Conservation (phyloP, 2,113 vertebrate genomes). For the Lasiurus cinereus region DNA sequence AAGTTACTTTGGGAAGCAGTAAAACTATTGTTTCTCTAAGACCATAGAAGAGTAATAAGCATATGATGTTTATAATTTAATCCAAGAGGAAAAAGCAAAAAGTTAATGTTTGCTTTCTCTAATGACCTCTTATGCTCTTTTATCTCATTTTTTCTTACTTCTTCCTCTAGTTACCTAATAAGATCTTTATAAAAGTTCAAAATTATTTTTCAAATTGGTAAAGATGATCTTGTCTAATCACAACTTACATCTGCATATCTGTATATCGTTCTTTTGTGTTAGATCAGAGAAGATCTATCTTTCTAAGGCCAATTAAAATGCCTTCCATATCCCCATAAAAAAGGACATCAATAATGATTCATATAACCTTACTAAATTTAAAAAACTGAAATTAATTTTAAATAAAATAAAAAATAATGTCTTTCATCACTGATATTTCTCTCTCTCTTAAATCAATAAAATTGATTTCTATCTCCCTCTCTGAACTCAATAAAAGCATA, state of each 20-base stretch:
- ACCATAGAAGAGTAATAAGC: not conserved
- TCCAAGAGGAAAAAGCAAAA: not conserved
- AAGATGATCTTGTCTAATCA: conserved; percentile 15
- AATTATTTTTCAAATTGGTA: conserved; percentile 19
- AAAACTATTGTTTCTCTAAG: not conserved
- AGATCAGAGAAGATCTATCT: not conserved
- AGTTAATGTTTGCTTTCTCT: not conserved
- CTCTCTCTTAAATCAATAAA: no score
- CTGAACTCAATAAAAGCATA: no score
- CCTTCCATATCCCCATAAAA: not conserved
- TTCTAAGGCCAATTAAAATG: not conserved
- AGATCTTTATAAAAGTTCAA: not conserved
- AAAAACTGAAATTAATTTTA: no score
- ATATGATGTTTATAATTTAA: not conserved
- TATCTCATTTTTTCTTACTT: not conserved
- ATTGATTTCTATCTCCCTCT: no score
- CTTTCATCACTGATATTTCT: no score
- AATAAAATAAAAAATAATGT: no score
- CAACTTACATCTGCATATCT: not conserved
- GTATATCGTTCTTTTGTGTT: not conserved
- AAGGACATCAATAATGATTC: not conserved
- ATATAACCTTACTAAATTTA: no score
- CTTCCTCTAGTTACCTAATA: not conserved
- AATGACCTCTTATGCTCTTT: not conserved
- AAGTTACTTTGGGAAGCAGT: not conserved